Evolutionary conservation across 2,797 vertebrate species (phyloP), one percentile per base, ranked within the genome.

Genomic region (Bradypodion ventrale): DNA sequence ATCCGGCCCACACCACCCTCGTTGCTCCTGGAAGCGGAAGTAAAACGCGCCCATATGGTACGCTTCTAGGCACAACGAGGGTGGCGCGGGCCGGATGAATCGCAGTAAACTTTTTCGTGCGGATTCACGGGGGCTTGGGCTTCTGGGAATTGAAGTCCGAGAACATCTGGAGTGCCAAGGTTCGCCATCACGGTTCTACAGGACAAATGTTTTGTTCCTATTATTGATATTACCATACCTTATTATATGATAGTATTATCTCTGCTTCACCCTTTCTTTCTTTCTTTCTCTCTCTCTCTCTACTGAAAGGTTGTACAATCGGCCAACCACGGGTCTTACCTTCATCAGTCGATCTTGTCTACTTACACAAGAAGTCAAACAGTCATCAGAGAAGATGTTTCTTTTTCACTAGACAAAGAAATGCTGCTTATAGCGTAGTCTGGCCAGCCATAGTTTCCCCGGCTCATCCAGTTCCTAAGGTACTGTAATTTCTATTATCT

Each of bases 401-500:
- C 92, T 94, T 94, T 92, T 95, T 91, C 89, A 87, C 78, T 88
- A 94, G 93, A 93, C 95, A 93, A 94, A 96, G 94, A 91, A 94
- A 91, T 83, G 62, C 88, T 91, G 89, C 95, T 87, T 95, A 95
- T 89, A 93, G 83, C 85, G 27, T 96, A 92, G 96, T 97, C 90
- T 93, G 89, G 85, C 96, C 96, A 78, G 95, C 95, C 91, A 60
- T 76, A 1, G 96, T 97, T 93, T 96, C 96, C 94, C 90, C 95
- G 59, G 95, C 96, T 91, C 94, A 95, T 87, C 93, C 88, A 86
- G 94, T 97, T 93, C 96, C 96, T 82, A 69, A 97, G 96, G 96
- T 97, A 97, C 91, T 74, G 89, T 89, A 83, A 76, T 92, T 92
- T 93, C 83, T 92, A 29, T 92, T 93, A 89, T 87, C 86, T 93